Base-by-base conservation (phyloP, 2,888 invertebrate species). In the Epinotia demarniana region DNA sequence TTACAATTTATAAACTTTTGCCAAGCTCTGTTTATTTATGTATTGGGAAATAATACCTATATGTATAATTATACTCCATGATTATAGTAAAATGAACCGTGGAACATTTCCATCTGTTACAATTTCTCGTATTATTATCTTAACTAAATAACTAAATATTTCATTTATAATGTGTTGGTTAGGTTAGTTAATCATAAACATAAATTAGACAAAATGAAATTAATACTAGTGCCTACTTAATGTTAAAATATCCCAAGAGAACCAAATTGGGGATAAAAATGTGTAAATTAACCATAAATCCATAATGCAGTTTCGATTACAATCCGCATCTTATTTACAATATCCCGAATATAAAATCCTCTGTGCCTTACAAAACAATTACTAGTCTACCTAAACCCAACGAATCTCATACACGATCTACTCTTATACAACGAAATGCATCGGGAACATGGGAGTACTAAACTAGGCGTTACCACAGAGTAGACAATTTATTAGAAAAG, bases 11-110 rank as follows among this genome's bases (percentile, higher is more conserved):
- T 90, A 87, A 86, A 78, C 81, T 82, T 86, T 89, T 89, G 90
- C 90, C 84, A 93, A 93, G 93, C 93, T 93, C 92, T 88, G 86
- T 89, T 87, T 87, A 87, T 89, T 87, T 87, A 87, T 85, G 86
- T 80, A 84, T 85, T 83, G 86, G 84, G 83, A 86, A 86, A 83
- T 84, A 84, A 85, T 85, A 75, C 72, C 68, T 78, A 74, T 72
- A 67, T 69, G 82, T 81, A 82, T 81, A 72, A 77, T 73, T 76
- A 68, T 77, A 78, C 71, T 68, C 70, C 76, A 79, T 78, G 78
- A 78, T 77, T 77, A 66, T 64, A 77, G 43, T 57, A 57, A 64
- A 75, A 68, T 62, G 81, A 83, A 73, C 80, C 80, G 79, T 76
- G 78, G 78, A 76, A 75, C 76, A 79, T 8, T 49, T 33, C 39